Conservation (phyloP, 2,888 invertebrate species). For the Matsumyia berberina region DNA sequence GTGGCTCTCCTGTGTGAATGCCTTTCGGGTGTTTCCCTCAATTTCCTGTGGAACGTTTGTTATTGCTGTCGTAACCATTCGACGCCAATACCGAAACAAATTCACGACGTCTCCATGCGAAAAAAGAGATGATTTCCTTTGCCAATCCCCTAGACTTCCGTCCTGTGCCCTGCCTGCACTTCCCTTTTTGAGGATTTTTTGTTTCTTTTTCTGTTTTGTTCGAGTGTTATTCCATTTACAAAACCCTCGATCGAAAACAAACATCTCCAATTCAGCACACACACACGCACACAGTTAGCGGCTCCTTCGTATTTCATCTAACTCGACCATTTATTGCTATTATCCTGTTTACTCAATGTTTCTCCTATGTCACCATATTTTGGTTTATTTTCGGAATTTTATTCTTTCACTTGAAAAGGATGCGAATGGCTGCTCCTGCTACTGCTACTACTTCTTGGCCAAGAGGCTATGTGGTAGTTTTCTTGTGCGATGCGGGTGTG, state of each 20-base stretch:
- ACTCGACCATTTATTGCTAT: constrained; percentile 81
- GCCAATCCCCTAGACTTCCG: neutral
- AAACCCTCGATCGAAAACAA: constrained; percentile 46
- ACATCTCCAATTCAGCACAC: constrained; percentile 42
- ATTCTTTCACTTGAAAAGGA: constrained; percentile 60
- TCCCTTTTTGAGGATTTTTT: too few relatives aligned
- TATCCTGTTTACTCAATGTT: constrained; percentile 83
- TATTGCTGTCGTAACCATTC: constrained; percentile 72
- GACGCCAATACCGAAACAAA: constrained; percentile 68
- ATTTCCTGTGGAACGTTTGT: constrained; percentile 63
- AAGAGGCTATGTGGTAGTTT: constrained; percentile 2
- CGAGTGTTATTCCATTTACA: constrained; percentile 71
- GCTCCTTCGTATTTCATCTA: constrained; percentile 65
- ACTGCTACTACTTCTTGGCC: constrained; percentile 13
- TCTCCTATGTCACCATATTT: constrained; percentile 76
- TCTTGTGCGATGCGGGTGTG: constrained; percentile 37
- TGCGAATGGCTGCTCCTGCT: constrained; percentile 20
- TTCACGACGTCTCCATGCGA: constrained; percentile 71
- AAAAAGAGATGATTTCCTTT: constrained; percentile 67
- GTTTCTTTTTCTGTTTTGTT: constrained; percentile 26
- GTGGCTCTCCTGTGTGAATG: constrained; percentile 36
- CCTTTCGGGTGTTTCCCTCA: constrained; percentile 42
- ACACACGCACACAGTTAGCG: constrained; percentile 21
- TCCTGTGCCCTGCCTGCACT: neutral
- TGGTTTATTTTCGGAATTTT: constrained; percentile 69